Conservation (phyloP, 1,140 invertebrate species). For the Drosophila quadrilineata region DNA sequence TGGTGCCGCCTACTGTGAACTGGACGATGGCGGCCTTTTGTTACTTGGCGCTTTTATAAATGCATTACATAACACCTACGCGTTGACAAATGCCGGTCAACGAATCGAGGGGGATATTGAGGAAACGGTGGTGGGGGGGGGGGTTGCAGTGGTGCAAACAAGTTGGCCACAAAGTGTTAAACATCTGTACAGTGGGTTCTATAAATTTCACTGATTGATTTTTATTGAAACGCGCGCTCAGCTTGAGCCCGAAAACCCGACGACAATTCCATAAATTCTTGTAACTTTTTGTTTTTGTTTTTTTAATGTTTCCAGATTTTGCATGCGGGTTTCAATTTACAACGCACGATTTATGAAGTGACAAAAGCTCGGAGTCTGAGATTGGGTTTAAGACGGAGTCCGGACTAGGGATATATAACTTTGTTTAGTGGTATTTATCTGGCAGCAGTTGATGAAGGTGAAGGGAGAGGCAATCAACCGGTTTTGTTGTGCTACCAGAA, state of each 20-base stretch:
- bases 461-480: constrained; percentile 16
- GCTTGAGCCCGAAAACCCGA: constrained; percentile 59
- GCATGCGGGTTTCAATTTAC: constrained; percentile 52
- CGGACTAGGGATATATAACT: too few species aligned
- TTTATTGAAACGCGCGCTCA: constrained; percentile 74
- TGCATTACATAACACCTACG: constrained; percentile 69
- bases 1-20: constrained; percentile 49
- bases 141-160: neutral
- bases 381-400: too few species aligned
- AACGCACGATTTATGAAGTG: constrained; percentile 64
- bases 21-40: constrained; percentile 44
- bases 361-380: too few species aligned
- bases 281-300: neutral
- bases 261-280: constrained; percentile 66
- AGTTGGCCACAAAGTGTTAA: constrained; percentile 42
- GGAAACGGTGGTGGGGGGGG: neutral
- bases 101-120: neutral
- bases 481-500: neutral
- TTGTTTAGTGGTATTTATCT: constrained; percentile 18
- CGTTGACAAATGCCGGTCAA: constrained; percentile 38
- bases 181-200: constrained; percentile 60
- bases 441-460: too few species aligned
- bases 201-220: constrained; percentile 75
- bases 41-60: constrained; percentile 55
- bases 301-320: constrained; percentile 1